Base-by-base conservation (phyloP, 2,113 vertebrate species). In the Asarcornis scutulata region DNA sequence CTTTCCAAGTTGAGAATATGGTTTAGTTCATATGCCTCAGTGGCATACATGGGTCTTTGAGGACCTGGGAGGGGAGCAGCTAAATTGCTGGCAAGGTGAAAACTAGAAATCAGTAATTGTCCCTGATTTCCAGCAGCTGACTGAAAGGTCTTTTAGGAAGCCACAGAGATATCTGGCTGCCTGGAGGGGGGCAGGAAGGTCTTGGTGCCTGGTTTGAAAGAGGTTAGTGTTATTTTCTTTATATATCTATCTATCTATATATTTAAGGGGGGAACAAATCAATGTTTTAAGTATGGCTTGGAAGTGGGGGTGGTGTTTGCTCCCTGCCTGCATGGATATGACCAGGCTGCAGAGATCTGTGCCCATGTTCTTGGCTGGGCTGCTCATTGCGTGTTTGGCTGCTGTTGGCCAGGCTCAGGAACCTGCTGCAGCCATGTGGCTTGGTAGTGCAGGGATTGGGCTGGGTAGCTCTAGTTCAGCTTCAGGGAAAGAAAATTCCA, bases 201-300 rank as follows among this genome's bases (percentile, higher is more conserved):
- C 7, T 1, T 0, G 1, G 0, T 3, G 3, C 2, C 46, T 0
- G 0, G 21, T 3, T 34, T 9, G 3, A 6, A 14, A 5, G 9
- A 96, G 93, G 92, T 96, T 17, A 44, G 89, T 91, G 20, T 0
- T 66, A 6, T 38, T 0, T 75, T 0, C 80, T 40, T 40, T 40
- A 40, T 40, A 40, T 40, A 40, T 40, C 38, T 40, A 40, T 38
- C 38, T 32, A 1, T 8, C 31, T 1, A 11, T 40, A 0, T 20
- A 44, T 22, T 68, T 0, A 1, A 20, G 48, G 21, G 48, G 5
- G 15, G 6, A 53, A 22, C 3, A 7, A 5, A 7, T 1, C 0
- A 5, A 2, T 5, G 31, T 81, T 6, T 71, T 9, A 15, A 4
- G 11, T 4, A 5, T 3, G 25, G 1, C 16, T 29, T 34, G 13